Conservation (phyloP, 1,140 invertebrate species). For the Cepaea nemoralis region DNA sequence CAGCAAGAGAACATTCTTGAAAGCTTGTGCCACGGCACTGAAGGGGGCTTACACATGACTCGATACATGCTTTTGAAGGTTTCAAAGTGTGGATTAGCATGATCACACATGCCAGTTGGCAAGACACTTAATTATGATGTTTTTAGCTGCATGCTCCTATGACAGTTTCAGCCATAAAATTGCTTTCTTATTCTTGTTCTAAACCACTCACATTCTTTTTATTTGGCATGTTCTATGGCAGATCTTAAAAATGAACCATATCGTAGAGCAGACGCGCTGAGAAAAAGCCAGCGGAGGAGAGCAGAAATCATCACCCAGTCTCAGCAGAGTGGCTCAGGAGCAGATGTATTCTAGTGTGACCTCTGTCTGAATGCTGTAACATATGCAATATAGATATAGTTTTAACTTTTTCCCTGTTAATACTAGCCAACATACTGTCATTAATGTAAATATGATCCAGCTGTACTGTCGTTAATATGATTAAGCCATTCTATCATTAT, state of each 20-base stretch:
- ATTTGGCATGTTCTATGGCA: neutral
- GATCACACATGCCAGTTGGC: too few relatives aligned
- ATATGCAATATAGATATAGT: conserved; percentile 1
- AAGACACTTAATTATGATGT: too few relatives aligned
- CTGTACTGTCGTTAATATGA: too few relatives aligned
- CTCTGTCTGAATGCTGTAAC: neutral
- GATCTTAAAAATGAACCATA: conserved; percentile 33
- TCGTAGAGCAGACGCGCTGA: conserved; percentile 77
- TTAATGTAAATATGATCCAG: neutral
- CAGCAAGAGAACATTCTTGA: too few relatives aligned
- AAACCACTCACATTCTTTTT: neutral
- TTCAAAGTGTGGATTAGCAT: too few relatives aligned
- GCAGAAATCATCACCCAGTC: conserved; percentile 55
- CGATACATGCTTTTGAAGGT: too few relatives aligned
- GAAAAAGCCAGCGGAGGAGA: conserved; percentile 82
- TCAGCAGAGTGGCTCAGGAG: conserved; percentile 28
- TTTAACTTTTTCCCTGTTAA: neutral
- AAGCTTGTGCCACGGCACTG: too few relatives aligned
- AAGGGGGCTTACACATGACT: too few relatives aligned
- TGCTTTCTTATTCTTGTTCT: neutral
- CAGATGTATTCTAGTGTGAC: conserved; percentile 22
- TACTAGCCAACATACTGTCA: neutral
- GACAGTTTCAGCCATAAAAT: neutral
- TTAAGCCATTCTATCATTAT: too few relatives aligned
- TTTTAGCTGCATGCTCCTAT: too few relatives aligned